Conservation (phyloP, 2,113 vertebrate species). For the Stictonetta naevosa region DNA sequence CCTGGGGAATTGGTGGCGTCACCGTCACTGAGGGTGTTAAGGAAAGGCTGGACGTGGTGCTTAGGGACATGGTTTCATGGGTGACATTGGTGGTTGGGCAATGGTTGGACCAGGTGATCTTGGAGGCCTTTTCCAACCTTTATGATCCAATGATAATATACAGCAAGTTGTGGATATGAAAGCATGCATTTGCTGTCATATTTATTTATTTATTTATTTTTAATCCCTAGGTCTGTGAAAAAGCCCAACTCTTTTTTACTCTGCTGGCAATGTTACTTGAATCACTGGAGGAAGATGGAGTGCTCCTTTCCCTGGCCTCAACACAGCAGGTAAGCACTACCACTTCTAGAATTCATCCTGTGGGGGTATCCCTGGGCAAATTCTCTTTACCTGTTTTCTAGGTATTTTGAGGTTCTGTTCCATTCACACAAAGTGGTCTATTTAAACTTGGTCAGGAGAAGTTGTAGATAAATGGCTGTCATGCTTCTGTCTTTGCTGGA, state of each 20-base stretch:
- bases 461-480: neutral
- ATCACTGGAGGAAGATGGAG: neutral
- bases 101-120: no score
- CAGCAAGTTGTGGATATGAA: neutral
- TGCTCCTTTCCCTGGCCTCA: neutral
- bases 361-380: neutral
- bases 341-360: neutral
- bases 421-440: neutral
- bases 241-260: neutral
- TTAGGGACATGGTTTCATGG: no score
- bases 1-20: no score
- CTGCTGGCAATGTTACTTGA: neutral
- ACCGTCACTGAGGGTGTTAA: no score
- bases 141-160: neutral
- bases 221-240: neutral
- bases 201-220: no score
- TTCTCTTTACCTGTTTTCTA: neutral
- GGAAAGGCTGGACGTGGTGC: no score
- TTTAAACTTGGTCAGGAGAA: neutral
- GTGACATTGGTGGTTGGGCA: no score
- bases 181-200: neutral
- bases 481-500: neutral
- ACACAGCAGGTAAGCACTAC: neutral
- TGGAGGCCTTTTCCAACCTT: no score
- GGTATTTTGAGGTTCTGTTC: neutral